Evolutionary conservation across 1,140 invertebrate species (phyloP), one percentile per base, ranked within the genome.

Genomic region (Zophobas morio): DNA sequence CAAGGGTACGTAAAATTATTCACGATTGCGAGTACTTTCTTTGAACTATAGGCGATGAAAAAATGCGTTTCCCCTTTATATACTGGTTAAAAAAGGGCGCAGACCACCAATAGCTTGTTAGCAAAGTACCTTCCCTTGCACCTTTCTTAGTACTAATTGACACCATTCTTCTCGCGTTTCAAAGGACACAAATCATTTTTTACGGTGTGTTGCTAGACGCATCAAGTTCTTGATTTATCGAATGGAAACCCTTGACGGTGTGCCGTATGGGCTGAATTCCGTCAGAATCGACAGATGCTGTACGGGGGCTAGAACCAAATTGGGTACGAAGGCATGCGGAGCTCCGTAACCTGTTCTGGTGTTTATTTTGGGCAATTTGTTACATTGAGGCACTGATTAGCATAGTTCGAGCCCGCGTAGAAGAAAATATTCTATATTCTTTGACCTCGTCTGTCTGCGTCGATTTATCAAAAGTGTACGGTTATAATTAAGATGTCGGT

Each of bases 401-500:
- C 81, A 82, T 82, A 82, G 76, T 81, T 82, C 77, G 57, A 76
- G 46, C 51, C 70, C 74, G 71, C 40, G 72, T 54, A 72, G 54
- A 77, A 77, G 72, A 60, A 60, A 46, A 46, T 46, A 60, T 60
- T 36, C 33, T 60, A 60, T 60, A 33, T 60, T 60, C 56, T 39
- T 39, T 60, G 56, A 60, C 60, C 60, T 66, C 60, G 60, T 66
- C 60, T 42, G 60, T 66, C 60, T 66, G 60, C 39, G 40, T 37
- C 76, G 70, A 82, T 82, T 79, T 81, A 82, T 82, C 80, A 82
- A 77, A 56, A 51, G 54, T 57, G 78, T 56, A 57, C 54, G 78
- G 54, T 81, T 81, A 82, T 82, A 82, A 82, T 82, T 81, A 82
- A 81, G 81, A 82, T 79, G 81, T 82, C 77, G 51, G 37, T 46